phyloP scores from a whole-genome alignment of 2,113 vertebrate genomes.

The Puntigrus tetrazona region DNA sequence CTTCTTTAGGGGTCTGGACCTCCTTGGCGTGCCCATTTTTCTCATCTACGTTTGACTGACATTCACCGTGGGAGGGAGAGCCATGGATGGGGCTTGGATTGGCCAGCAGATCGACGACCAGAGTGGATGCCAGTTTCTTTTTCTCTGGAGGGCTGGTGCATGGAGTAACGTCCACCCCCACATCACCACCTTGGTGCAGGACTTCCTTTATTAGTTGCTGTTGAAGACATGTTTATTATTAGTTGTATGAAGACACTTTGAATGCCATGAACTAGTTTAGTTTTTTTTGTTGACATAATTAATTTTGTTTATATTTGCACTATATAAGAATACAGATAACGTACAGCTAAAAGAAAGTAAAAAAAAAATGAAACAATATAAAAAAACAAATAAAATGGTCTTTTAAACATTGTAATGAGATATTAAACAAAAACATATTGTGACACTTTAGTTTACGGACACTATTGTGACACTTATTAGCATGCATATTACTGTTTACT shows the following conservation, averaged over 20 bases:
- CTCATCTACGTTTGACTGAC: slow-evolving; percentile 77
- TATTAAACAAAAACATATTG: no score
- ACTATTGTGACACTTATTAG: no score
- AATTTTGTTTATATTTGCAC: no score
- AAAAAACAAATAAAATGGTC: no score
- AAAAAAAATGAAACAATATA: no score
- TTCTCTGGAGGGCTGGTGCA: slow-evolving; percentile 81
- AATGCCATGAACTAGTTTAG: background rate
- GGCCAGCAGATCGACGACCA: slow-evolving; percentile 71
- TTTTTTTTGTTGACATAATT: no score
- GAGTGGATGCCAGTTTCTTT: slow-evolving; percentile 66
- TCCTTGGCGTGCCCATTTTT: slow-evolving; percentile 86
- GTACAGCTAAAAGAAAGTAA: no score
- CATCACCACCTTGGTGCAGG: slow-evolving; percentile 81
- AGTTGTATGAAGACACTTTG: background rate
- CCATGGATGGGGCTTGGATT: slow-evolving; percentile 76
- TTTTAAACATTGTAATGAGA: no score
- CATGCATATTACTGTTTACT: no score
- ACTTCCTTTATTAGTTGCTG: slow-evolving; percentile 86
- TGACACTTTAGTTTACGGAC: no score
- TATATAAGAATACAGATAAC: no score
- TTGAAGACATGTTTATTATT: background rate
- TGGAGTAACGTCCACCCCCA: slow-evolving; percentile 88
- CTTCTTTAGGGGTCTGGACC: slow-evolving; percentile 65
- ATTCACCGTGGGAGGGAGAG: slow-evolving; percentile 73